Base-by-base conservation (phyloP, 1,140 invertebrate genomes). In the Tribolium castaneum region DNA sequence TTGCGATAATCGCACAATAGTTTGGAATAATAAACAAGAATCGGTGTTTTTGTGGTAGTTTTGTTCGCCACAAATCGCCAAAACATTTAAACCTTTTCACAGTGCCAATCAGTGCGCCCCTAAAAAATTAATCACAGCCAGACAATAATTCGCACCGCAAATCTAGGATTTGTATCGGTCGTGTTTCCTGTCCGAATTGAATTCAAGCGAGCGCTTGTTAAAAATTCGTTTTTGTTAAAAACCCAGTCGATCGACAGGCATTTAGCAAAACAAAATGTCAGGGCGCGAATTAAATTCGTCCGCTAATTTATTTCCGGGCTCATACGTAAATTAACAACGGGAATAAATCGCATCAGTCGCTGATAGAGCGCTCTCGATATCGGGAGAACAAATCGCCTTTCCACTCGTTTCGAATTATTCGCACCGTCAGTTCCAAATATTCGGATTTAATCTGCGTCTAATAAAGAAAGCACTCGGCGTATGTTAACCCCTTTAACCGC, bases 351-450 rank as follows among this genome's bases (percentile, higher is more conserved):
- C 70, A 72, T 72, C 70, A 72, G 70, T 72, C 50, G 71, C 71
- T 51, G 71, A 73, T 73, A 73, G 71, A 73, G 71, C 71, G 49
- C 71, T 49, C 49, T 73, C 71, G 19, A 73, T 72, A 72, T 73
- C 49, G 9, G 25, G 30, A 30, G 71, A 54, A 73, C 71, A 73
- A 73, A 73, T 73, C 71, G 71, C 71, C 71, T 73, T 73, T 73
- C 71, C 71, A 73, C 77, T 75, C 14, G 34, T 56, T 73, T 50
- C 71, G 70, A 80, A 80, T 80, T 80, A 78, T 51, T 78, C 79
- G 76, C 76, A 75, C 70, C 79, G 79, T 74, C 79, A 80, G 73
- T 70, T 80, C 79, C 79, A 80, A 80, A 78, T 80, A 80, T 80
- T 78, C 72, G 54, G 56, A 73, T 80, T 80, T 75, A 80, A 80